Evolutionary conservation across 1,140 invertebrate species (phyloP).

Genomic region (Dendrolimus punctatus): DNA sequence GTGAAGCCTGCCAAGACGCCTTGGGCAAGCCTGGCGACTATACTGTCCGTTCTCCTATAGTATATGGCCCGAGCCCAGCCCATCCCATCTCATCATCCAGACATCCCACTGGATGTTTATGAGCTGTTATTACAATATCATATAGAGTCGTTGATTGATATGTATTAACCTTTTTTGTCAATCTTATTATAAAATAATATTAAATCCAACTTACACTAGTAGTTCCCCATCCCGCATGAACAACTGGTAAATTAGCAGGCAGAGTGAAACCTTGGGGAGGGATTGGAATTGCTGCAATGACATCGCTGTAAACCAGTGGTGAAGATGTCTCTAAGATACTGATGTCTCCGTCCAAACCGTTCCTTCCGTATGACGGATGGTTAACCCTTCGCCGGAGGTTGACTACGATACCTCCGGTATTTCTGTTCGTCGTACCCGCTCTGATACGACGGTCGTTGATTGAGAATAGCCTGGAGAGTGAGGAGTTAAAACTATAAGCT

Average conservation of each 20-base stretch:
- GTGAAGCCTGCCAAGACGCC: too few species aligned
- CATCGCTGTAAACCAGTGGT: conserved; percentile 8
- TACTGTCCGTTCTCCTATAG: too few species aligned
- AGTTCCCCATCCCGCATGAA: conserved; percentile 29
- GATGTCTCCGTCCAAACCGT: conserved; percentile 26
- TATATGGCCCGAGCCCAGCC: too few species aligned
- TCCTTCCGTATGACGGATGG: conserved; percentile 22
- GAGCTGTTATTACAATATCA: too few species aligned
- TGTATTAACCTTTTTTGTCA: not conserved
- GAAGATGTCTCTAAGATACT: conserved; percentile 17
- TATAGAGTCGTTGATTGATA: too few species aligned
- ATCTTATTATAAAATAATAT: not conserved
- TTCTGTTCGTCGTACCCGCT: conserved; percentile 19
- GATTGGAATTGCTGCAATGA: conserved; percentile 22
- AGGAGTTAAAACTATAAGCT: conserved; percentile 11
- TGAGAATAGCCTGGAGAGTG: not conserved
- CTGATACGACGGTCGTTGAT: conserved; percentile 21
- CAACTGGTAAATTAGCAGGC: conserved; percentile 25
- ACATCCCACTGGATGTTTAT: too few species aligned
- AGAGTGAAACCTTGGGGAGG: conserved; percentile 12
- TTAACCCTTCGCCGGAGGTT: conserved; percentile 15
- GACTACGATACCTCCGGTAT: conserved; percentile 18
- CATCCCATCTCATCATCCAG: too few species aligned
- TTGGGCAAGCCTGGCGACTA: too few species aligned
- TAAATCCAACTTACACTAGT: conserved; percentile 6